Evolutionary conservation across 2,113 vertebrate genomes (phyloP), one percentile per base, ranked within the genome.

Genomic region (Phylloscopus trochilus): DNA sequence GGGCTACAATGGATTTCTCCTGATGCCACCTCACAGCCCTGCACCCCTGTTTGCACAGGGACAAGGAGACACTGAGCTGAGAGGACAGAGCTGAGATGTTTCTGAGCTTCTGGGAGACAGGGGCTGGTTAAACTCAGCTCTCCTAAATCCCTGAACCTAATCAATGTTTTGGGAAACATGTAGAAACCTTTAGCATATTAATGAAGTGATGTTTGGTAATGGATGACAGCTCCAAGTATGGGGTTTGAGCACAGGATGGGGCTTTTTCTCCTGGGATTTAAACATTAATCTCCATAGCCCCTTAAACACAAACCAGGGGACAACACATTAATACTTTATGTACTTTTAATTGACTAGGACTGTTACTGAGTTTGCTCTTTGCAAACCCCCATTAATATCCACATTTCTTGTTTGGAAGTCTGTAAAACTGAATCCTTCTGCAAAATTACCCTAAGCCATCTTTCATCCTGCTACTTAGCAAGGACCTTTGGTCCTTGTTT

Each of bases 401-500:
- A 49, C 30, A 3, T 75, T 58, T 81, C 87, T 73, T 9, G 4
- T 49, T 76, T 51, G 75, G 83, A 75, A 68, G 78, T 62, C 69
- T 89, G 44, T 46, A 74, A 92, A 77, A 72, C 28, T 19, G 46
- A 92, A 88, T 70, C 73, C 58, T 91, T 72, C 28, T 63, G 59
- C 39, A 79, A 73, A 97, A 87, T 59, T 44, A 10, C 53, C 83
- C 46, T 22, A 10, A 11, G 41, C 67, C 93, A 86, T 80, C 95
- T 83, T 75, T 94, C 96, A 89, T 62, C 41, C 77, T 83, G 93
- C 73, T 92, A 9, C 76, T 94, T 94, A 66, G 90, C 90, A 78
- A 90, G 87, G 91, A 95, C 87, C 90, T 95, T 91, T 83, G 87
- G 81, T 91, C 95, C 60, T 93, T 76, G 58, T 46, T 94, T 92